phyloP scores from a whole-genome alignment of 2,113 vertebrate genomes.

The Xiphophorus hellerii region DNA sequence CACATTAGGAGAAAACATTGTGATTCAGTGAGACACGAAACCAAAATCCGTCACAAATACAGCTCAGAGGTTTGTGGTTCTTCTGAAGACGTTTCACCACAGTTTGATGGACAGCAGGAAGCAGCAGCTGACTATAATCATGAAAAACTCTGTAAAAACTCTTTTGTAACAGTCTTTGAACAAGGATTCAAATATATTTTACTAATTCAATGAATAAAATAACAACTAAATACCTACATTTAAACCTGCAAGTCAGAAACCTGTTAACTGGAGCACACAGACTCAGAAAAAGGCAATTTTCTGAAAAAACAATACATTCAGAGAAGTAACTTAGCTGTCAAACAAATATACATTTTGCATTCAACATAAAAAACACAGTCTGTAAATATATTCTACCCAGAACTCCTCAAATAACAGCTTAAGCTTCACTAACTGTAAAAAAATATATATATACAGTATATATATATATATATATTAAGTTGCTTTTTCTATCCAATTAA shows the following conservation, averaged over 20 bases:
- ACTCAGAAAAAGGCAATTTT: too few relatives aligned
- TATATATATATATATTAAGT: too few relatives aligned
- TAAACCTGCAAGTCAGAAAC: not conserved
- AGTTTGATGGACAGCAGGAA: not conserved
- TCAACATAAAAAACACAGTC: too few relatives aligned
- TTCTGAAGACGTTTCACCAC: not conserved
- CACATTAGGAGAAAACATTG: not conserved
- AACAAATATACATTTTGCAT: too few relatives aligned
- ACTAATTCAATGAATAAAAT: not conserved
- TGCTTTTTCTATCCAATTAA: too few relatives aligned
- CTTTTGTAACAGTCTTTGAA: not conserved
- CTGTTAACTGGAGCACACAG: not conserved
- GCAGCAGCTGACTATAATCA: not conserved
- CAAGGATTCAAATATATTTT: not conserved
- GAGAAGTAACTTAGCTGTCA: too few relatives aligned
- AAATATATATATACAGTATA: too few relatives aligned
- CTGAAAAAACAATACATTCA: too few relatives aligned
- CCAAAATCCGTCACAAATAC: conserved; percentile 18
- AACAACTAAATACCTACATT: too few relatives aligned
- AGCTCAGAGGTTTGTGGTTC: not conserved
- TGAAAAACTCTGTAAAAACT: not conserved
- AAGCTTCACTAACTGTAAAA: too few relatives aligned
- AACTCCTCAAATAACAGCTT: too few relatives aligned
- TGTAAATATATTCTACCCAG: too few relatives aligned
- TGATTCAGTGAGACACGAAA: conserved; percentile 22